phyloP scores from a whole-genome alignment of 2,797 vertebrate species.

The Passerculus sandwichensis region DNA sequence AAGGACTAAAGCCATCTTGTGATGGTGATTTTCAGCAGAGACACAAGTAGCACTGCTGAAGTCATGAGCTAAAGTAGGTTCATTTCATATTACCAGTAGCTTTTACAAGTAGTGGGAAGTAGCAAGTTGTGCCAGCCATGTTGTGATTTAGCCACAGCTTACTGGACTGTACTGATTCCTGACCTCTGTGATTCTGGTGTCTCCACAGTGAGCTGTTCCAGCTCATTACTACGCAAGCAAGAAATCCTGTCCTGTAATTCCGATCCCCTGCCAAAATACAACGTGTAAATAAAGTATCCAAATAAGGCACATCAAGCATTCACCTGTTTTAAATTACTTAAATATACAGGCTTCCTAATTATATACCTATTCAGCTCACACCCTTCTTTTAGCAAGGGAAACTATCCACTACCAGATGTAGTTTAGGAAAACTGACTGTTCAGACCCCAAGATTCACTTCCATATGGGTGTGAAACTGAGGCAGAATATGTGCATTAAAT shows the following conservation, averaged over 20 bases:
- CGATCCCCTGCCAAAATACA: neutral
- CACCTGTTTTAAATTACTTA: neutral
- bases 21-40: neutral
- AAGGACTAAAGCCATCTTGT: neutral
- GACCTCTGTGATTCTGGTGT: neutral
- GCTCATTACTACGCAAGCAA: neutral
- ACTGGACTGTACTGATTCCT: neutral
- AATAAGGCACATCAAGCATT: neutral
- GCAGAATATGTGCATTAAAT: neutral
- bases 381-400: neutral
- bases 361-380: neutral
- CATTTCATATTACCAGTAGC: neutral
- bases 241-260: neutral
- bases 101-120: neutral
- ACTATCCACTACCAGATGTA: neutral
- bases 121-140: neutral
- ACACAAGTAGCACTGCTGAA: neutral
- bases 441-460: neutral
- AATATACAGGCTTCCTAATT: neutral
- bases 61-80: neutral
- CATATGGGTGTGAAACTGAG: too few relatives aligned
- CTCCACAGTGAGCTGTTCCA: neutral
- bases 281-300: neutral
- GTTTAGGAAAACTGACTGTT: neutral
- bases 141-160: neutral